Percentiles rank a stretch among this genome's conserved stretches.
These are phyloP conservation scores for Gastracanthus pulcherrimus DNA, from an alignment of 2,888 invertebrate species.

Conservation along the genomic window DNA sequence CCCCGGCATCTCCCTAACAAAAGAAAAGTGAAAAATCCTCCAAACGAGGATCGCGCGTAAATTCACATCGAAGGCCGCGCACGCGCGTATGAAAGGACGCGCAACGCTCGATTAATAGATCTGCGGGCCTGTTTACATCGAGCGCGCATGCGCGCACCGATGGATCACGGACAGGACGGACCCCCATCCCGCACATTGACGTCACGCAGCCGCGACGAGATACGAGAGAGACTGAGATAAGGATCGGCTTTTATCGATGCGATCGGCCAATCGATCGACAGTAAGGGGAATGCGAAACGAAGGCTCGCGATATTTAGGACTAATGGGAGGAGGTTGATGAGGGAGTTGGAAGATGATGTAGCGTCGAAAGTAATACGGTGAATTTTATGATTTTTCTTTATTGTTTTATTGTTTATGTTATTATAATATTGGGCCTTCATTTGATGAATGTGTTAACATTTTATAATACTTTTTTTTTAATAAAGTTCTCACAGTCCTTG, in stretches of 20 bases:
- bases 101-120: slow-evolving; percentile 47
- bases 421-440: no score
- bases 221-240: slow-evolving; percentile 24
- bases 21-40: no score
- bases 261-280: slow-evolving; percentile 8
- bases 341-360: neutral
- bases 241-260: slow-evolving; percentile 27
- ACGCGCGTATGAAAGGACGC: neutral
- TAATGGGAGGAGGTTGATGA: no score
- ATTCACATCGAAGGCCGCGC: slow-evolving; percentile 18
- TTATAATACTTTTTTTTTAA: no score
- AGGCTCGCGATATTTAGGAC: neutral
- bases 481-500: no score
- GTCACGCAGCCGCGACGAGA: slow-evolving; percentile 15
- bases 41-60: slow-evolving; percentile 1
- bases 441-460: no score
- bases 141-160: neutral
- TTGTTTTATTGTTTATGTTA: no score
- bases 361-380: neutral
- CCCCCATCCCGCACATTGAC: neutral
- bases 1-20: neutral
- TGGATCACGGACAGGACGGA: no score
- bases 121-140: slow-evolving; percentile 20
- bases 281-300: slow-evolving; percentile 30
- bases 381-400: no score